Conservation (phyloP, 2,888 invertebrate species). For the Tholera decimalis region DNA sequence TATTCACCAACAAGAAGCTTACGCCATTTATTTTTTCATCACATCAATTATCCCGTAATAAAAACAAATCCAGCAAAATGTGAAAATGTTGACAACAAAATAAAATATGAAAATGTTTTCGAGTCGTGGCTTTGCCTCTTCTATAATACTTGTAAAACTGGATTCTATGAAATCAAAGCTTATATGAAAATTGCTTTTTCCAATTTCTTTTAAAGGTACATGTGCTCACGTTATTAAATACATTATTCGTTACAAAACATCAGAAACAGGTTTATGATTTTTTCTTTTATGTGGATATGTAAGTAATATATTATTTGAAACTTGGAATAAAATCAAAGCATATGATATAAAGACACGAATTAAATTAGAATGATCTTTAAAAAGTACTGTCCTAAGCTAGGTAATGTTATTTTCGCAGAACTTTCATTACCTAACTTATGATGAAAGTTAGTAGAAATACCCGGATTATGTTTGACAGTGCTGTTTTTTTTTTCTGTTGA, state of each 20-base stretch:
- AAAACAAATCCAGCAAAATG: conserved; percentile 25
- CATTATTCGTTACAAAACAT: conserved; percentile 19
- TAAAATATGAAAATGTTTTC: conserved; percentile 26
- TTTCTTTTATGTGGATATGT: not conserved
- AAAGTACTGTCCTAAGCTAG: conserved; percentile 73
- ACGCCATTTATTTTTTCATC: conserved; percentile 34
- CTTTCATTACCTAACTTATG: conserved; percentile 64
- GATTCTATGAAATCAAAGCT: conserved; percentile 47
- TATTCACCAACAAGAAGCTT: conserved; percentile 1
- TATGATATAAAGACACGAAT: conserved; percentile 32
- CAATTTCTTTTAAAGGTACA: conserved; percentile 31
- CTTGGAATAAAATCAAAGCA: conserved; percentile 57
- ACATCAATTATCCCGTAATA: conserved; percentile 26
- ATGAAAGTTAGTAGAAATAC: conserved; percentile 44
- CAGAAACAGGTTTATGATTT: not conserved
- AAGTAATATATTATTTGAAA: not conserved
- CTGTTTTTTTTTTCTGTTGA: conserved; percentile 40
- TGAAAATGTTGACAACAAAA: conserved; percentile 19
- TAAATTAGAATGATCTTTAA: not conserved
- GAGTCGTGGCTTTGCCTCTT: conserved; percentile 7
- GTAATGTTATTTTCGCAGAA: conserved; percentile 71
- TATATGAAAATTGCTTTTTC: conserved; percentile 44
- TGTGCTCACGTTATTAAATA: conserved; percentile 35
- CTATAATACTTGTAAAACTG: conserved; percentile 27
- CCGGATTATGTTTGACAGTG: conserved; percentile 42